Evolutionary conservation across 2,113 vertebrate genomes (phyloP).

Genomic region (Chlorocebus sabaeus): DNA sequence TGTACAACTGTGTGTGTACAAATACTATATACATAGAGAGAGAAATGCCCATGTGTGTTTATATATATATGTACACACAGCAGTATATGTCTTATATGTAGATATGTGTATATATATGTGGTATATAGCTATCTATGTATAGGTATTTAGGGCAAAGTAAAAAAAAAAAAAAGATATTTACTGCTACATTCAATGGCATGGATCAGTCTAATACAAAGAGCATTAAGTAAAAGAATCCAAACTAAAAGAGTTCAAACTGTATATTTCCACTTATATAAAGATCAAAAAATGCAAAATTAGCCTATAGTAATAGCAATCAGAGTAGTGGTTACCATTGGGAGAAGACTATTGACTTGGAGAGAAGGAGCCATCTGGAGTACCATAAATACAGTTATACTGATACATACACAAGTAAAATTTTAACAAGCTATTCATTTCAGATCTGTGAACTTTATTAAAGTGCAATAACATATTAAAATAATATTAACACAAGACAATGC

Average conservation of each 20-base stretch:
- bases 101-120: background rate
- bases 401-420: background rate
- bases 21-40: background rate
- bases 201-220: background rate
- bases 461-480: background rate
- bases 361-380: background rate
- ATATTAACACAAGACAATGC: background rate
- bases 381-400: background rate
- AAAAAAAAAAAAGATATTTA: background rate
- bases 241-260: background rate
- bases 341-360: background rate
- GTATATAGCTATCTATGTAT: background rate
- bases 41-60: background rate
- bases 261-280: background rate
- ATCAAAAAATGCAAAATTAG: background rate
- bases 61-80: background rate
- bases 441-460: background rate
- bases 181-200: background rate
- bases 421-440: background rate
- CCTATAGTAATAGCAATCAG: background rate
- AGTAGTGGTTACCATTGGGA: background rate
- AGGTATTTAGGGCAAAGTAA: background rate
- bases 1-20: background rate
- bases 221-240: background rate
- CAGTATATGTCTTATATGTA: background rate